Percentiles rank a stretch among this genome's conserved stretches.
phyloP scores from a whole-genome alignment of 2,113 vertebrate genomes.

The Spea multiplicata region DNA sequence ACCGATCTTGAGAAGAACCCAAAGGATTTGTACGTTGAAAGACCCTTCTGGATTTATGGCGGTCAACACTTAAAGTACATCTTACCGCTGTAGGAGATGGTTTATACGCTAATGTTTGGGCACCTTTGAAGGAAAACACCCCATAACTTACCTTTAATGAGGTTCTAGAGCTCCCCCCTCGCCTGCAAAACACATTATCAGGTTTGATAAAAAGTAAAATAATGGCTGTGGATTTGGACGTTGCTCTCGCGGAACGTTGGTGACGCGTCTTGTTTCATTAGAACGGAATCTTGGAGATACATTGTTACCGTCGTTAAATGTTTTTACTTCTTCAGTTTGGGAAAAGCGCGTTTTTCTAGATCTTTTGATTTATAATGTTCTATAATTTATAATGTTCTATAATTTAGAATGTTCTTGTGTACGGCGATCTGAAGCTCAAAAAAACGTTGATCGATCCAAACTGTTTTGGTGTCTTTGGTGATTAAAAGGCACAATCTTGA shows the following conservation, averaged over 20 bases:
- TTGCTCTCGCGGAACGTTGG: conserved; percentile 30
- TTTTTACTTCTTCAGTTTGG: background rate
- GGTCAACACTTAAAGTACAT: background rate
- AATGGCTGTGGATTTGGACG: conserved; percentile 27
- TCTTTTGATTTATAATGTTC: no score
- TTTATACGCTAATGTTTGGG: background rate
- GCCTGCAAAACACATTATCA: conserved; percentile 28
- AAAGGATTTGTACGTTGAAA: conserved; percentile 4
- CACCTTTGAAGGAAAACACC: conserved; percentile 22
- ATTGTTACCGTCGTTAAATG: background rate
- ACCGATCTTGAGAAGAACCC: conserved; percentile 28
- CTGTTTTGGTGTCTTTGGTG: no score
- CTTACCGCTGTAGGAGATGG: background rate
- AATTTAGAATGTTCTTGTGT: no score
- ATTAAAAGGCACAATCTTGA: no score
- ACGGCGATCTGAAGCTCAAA: no score
- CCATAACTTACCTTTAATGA: conserved; percentile 27
- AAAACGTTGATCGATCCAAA: no score
- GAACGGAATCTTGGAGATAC: background rate
- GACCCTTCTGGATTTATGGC: conserved; percentile 14
- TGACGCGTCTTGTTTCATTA: conserved; percentile 47
- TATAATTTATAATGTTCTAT: no score
- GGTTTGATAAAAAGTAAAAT: conserved; percentile 37
- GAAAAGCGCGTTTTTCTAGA: background rate
- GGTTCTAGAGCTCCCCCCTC: background rate